These are phyloP conservation scores for Arizona elegans DNA, from an alignment of 2,113 vertebrate species.

Conservation along the genomic window DNA sequence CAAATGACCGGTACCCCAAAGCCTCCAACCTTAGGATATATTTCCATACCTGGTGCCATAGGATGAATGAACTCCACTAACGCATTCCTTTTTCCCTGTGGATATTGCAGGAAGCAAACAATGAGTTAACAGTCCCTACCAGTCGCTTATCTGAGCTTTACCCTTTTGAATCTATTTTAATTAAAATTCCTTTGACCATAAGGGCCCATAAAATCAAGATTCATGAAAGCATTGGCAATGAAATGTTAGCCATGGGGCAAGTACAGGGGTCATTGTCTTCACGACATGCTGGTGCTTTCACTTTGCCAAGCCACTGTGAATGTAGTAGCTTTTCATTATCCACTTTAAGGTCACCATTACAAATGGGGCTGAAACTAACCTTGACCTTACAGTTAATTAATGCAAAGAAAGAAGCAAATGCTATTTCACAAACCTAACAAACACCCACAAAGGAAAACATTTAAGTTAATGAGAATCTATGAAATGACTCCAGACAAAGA, in stretches of 20 bases:
- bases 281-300: conserved; percentile 9
- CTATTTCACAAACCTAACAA: conserved; percentile 9
- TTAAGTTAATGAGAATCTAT: conserved; percentile 13
- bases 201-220: conserved; percentile 17
- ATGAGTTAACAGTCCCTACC: background rate
- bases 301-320: background rate
- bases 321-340: conserved; percentile 9
- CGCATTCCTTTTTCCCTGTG: background rate
- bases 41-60: background rate
- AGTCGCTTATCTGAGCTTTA: background rate
- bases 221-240: conserved; percentile 10
- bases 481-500: background rate
- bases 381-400: conserved; percentile 3
- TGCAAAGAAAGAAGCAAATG: conserved; percentile 13
- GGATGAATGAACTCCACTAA: background rate
- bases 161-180: background rate
- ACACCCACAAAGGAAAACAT: background rate
- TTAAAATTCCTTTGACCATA: conserved; percentile 24
- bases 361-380: background rate
- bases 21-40: background rate
- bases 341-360: background rate
- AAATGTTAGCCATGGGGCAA: conserved; percentile 1
- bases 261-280: background rate
- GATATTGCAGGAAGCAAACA: background rate
- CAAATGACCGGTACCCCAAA: background rate